A percentile compares a stretch with the other conserved stretches of the same genome.
Evolutionary conservation across 2,113 vertebrate species (phyloP).

Genomic region (Anseranas semipalmata): DNA sequence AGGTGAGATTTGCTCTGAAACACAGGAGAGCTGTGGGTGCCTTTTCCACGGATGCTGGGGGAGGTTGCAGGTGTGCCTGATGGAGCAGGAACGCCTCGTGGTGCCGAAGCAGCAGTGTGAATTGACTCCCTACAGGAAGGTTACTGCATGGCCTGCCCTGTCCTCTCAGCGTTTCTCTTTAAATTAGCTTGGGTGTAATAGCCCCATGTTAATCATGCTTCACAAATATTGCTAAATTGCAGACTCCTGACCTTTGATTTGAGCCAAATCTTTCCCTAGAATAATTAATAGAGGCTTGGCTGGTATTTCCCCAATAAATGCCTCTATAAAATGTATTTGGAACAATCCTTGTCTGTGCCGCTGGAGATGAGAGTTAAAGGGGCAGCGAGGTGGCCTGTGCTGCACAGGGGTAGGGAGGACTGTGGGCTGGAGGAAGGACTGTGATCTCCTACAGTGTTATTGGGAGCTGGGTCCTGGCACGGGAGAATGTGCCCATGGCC

Average conservation of each 20-base stretch:
- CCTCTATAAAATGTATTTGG: background rate
- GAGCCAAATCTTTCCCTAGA: background rate
- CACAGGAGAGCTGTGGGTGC: rapidly evolving
- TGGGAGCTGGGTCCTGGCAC: background rate
- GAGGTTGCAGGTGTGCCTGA: background rate
- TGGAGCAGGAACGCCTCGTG: background rate
- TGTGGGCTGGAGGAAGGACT: background rate
- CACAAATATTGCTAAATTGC: constrained; percentile 19
- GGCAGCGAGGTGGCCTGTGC: rapidly evolving
- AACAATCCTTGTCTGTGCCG: background rate
- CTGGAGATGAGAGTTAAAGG: background rate
- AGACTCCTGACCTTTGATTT: constrained; percentile 44
- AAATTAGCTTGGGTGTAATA: background rate
- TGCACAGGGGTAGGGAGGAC: background rate
- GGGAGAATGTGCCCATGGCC: background rate
- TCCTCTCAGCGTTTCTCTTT: background rate
- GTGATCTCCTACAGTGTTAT: background rate
- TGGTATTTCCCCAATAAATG: background rate
- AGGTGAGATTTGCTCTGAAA: background rate
- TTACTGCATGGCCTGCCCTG: background rate
- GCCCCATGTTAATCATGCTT: background rate
- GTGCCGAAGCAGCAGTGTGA: background rate
- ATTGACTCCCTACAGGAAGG: background rate
- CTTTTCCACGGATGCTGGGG: background rate
- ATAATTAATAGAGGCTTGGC: constrained; percentile 8